phyloP scores from a whole-genome alignment of 2,113 vertebrate species.

The Dicentrarchus labrax region DNA sequence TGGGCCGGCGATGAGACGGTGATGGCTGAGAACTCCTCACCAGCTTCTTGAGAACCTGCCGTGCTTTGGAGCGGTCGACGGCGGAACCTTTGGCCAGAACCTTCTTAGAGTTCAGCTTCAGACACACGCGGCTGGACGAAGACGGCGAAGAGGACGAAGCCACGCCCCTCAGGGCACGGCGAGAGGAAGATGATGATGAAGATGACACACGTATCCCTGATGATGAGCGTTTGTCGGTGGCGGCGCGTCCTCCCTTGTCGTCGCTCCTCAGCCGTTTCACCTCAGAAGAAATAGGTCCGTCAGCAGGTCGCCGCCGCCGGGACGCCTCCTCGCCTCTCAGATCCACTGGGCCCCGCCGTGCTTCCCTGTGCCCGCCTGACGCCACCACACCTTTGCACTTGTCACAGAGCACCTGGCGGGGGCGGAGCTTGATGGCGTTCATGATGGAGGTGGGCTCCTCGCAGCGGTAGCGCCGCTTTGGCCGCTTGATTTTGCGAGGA shows the following conservation, averaged over 20 bases:
- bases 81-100: constrained; percentile 90
- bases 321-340: constrained; percentile 88
- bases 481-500: constrained; percentile 96
- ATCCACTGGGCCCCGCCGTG: constrained; percentile 87
- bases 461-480: constrained; percentile 95
- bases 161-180: constrained; percentile 88
- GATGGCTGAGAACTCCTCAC: constrained; percentile 83
- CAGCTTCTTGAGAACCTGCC: constrained; percentile 93
- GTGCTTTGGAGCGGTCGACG: constrained; percentile 91
- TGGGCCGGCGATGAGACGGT: neutral
- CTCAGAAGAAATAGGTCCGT: constrained; percentile 86
- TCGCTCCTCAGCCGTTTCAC: constrained; percentile 94
- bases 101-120: constrained; percentile 93
- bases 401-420: constrained; percentile 97
- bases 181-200: constrained; percentile 74
- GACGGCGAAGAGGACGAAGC: constrained; percentile 79
- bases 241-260: constrained; percentile 84
- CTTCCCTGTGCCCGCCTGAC: constrained; percentile 87
- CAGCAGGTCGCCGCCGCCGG: constrained; percentile 88
- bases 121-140: constrained; percentile 86
- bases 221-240: constrained; percentile 80
- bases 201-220: constrained; percentile 88
- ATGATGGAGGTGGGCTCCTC: constrained; percentile 99
- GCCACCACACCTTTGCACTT: constrained; percentile 95
- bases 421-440: constrained; percentile 97